A percentile compares a stretch with the other conserved stretches of the same genome.
These are phyloP conservation scores for Coreius guichenoti DNA, from an alignment of 2,797 vertebrate species.

Conservation along the genomic window DNA sequence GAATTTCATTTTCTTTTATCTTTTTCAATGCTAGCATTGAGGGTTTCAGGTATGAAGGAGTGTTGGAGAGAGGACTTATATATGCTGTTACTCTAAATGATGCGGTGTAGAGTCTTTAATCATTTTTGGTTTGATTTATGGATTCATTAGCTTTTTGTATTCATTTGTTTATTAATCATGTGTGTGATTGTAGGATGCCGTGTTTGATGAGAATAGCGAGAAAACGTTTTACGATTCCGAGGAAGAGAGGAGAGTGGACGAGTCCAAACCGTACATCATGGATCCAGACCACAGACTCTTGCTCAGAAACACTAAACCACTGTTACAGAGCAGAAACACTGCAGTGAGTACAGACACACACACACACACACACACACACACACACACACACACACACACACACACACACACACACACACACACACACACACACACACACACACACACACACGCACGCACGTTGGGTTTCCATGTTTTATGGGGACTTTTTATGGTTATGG, in stretches of 20 bases:
- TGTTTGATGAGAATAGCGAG: slow-evolving; percentile 82
- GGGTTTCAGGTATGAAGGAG: slow-evolving; percentile 7
- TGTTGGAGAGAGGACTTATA: neutral
- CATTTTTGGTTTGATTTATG: neutral
- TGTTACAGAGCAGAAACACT: slow-evolving; percentile 96
- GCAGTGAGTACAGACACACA: slow-evolving; percentile 81
- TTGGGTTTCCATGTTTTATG: neutral
- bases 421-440: too few relatives aligned
- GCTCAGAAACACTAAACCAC: slow-evolving; percentile 91
- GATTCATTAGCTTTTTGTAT: neutral
- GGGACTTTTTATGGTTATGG: neutral
- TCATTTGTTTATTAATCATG: neutral
- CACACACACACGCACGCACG: neutral
- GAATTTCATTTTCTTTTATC: slow-evolving; percentile 31
- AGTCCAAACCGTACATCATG: slow-evolving; percentile 84
- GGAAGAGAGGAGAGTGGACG: slow-evolving; percentile 80
- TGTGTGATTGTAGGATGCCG: slow-evolving; percentile 74
- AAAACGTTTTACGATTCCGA: slow-evolving; percentile 92
- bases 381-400: neutral
- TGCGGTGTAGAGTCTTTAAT: neutral
- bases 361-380: neutral
- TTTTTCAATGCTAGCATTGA: slow-evolving; percentile 31
- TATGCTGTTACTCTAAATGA: neutral
- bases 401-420: neutral
- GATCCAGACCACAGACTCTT: slow-evolving; percentile 95